Conservation (phyloP, 2,113 vertebrate genomes). For the Nannobrachium achirus region DNA sequence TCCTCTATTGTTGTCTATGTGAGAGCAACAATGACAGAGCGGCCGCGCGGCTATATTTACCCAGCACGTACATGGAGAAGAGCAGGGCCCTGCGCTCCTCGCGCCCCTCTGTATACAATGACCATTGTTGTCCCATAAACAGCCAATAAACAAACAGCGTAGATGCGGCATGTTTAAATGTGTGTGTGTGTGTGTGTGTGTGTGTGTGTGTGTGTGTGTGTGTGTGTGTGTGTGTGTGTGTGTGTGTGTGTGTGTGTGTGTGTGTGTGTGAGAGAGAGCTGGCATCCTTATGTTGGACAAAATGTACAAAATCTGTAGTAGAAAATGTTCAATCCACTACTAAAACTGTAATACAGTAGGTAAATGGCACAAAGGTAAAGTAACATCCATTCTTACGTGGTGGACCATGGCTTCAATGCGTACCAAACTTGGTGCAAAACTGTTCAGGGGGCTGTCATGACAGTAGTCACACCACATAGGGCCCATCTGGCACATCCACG, state of each 20-base stretch:
- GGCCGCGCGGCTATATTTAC: constrained; percentile 61
- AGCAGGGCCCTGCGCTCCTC: constrained; percentile 33
- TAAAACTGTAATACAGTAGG: no score
- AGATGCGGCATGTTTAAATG: neutral
- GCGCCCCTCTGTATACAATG: constrained; percentile 48
- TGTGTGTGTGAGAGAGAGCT: no score
- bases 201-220: neutral
- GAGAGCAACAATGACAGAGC: constrained; percentile 32
- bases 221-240: constrained; percentile 7
- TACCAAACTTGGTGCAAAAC: no score
- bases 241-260: neutral
- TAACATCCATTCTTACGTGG: no score
- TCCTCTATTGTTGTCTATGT: constrained; percentile 36
- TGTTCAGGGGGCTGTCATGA: no score
- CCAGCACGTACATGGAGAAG: constrained; percentile 32
- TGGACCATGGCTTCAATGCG: no score
- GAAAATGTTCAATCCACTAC: no score
- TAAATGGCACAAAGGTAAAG: no score
- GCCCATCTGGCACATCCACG: no score
- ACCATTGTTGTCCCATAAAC: constrained; percentile 72
- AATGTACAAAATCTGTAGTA: no score
- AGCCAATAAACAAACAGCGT: constrained; percentile 55
- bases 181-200: neutral
- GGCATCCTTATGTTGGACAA: no score
- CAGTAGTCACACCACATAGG: no score